Evolutionary conservation across 2,113 vertebrate genomes (phyloP).

Genomic region (Clarias macrocephalus): DNA sequence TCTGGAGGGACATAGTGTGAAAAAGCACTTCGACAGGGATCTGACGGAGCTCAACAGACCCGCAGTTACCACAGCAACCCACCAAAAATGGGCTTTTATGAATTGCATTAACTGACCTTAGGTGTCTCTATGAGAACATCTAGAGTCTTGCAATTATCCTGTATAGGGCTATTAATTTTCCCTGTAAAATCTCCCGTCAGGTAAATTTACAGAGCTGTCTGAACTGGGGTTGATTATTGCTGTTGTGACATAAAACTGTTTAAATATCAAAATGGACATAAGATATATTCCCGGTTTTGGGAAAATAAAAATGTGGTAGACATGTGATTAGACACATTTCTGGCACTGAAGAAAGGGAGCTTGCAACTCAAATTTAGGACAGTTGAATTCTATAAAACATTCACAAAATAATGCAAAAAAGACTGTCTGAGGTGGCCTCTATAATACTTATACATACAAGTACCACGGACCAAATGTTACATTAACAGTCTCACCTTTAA

Average conservation of each 20-base stretch:
- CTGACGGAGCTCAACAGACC: not conserved
- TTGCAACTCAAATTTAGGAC: not conserved
- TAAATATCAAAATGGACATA: not conserved
- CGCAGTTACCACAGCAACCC: slow-evolving; percentile 10
- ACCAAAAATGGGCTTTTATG: not conserved
- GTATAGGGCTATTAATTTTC: slow-evolving; percentile 25
- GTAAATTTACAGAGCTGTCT: not conserved
- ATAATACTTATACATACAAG: not conserved
- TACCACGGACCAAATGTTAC: not conserved
- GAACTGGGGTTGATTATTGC: not conserved
- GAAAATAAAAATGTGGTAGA: not conserved
- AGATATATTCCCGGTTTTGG: not conserved
- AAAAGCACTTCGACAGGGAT: slow-evolving; percentile 46
- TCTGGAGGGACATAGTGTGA: slow-evolving; percentile 20
- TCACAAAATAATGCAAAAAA: not conserved
- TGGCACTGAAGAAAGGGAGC: not conserved
- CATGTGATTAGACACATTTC: not conserved
- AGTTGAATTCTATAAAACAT: not conserved
- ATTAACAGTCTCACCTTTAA: not conserved
- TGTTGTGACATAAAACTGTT: not conserved
- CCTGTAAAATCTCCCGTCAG: not conserved
- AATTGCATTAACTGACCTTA: slow-evolving; percentile 7
- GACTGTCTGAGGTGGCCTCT: not conserved
- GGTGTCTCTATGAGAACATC: slow-evolving; percentile 37
- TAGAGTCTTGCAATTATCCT: slow-evolving; percentile 37